Evolutionary conservation across 2,797 vertebrate genomes (phyloP).

Genomic region (Galagoides demidoff): DNA sequence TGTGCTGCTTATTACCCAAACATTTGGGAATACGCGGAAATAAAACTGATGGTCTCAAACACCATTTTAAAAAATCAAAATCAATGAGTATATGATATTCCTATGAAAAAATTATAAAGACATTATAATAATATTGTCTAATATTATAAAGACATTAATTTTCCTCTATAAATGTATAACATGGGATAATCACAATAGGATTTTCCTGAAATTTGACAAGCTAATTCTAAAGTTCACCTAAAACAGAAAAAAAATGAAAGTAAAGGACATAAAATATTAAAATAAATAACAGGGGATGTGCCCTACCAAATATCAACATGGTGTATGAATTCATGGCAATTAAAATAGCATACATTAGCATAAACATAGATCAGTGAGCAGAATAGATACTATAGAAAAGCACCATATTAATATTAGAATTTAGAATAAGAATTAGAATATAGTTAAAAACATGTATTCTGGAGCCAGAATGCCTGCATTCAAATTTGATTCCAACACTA

Average conservation of each 20-base stretch:
- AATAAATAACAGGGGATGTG: not conserved
- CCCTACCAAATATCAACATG: not conserved
- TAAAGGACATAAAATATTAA: not conserved
- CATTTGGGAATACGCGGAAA: not conserved
- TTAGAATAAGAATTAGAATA: not conserved
- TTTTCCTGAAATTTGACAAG: conserved; percentile 7
- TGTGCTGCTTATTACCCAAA: not conserved
- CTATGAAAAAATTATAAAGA: conserved; percentile 15
- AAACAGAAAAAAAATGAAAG: not conserved
- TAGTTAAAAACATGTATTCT: not conserved
- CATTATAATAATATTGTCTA: no score
- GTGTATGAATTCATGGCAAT: not conserved
- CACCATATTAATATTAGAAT: not conserved
- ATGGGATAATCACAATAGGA: not conserved
- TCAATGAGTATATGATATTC: not conserved
- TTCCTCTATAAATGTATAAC: not conserved
- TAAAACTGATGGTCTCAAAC: not conserved
- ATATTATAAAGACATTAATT: not conserved
- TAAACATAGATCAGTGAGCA: not conserved
- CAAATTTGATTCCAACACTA: not conserved
- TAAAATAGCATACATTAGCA: not conserved
- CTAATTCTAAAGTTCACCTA: not conserved
- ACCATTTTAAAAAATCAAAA: not conserved
- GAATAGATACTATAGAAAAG: not conserved
- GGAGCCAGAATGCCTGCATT: not conserved